Base-by-base conservation (phyloP, 92 coral and sea anemone species). In the Hydrozoanthus gracilis region DNA sequence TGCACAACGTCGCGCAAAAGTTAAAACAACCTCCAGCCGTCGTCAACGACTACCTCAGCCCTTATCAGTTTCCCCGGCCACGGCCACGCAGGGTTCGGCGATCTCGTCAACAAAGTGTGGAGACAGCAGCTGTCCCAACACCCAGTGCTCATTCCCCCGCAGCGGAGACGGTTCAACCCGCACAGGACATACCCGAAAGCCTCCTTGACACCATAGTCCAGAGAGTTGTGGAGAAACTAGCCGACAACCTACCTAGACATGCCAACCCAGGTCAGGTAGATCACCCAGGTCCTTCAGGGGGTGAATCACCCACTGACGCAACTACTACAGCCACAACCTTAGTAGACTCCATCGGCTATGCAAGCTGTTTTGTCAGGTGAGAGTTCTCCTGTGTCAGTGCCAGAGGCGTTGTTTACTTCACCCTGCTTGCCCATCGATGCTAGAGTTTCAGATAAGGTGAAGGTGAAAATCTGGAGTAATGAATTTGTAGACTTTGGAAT, bases 401-500 rank as follows among this genome's bases (percentile, higher is more conserved):
- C 69, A 64, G 20, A 0, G 17, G 15, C 7, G 27, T 47, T 69
- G 20, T 73, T 73, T 48, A 13, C 51, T 3, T 73, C 78, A 5
- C 2, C 18, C 27, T 74, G 87, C 70, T 56, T 92, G 65, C 88
- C 94, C 17, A 79, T 91, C n/a, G 94, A 85, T 18, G 88, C 92
- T 8, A 46, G 80, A 74, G 89, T 88, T n/a, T 51, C 69, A 11
- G 50, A 78, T 27, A 88, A 88, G 64, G 65, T 88, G 5, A 91
- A 86, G 87, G 87, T 84, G 11, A 87, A 91, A 54, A 73, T 73
- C 12, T 73, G 78, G 78, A 73, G 47, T 7, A 8, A 73, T 44
- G 78, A 75, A 15, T 51, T 15, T 48, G 52, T 75, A 20, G 62
- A 75, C 18, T 50, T 75, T 48, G 79, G 79, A 9, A 50, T 52